A percentile compares a stretch with the other conserved stretches of the same genome.
Conservation (phyloP, 2,888 invertebrate species). For the Drosophila demipolita region DNA sequence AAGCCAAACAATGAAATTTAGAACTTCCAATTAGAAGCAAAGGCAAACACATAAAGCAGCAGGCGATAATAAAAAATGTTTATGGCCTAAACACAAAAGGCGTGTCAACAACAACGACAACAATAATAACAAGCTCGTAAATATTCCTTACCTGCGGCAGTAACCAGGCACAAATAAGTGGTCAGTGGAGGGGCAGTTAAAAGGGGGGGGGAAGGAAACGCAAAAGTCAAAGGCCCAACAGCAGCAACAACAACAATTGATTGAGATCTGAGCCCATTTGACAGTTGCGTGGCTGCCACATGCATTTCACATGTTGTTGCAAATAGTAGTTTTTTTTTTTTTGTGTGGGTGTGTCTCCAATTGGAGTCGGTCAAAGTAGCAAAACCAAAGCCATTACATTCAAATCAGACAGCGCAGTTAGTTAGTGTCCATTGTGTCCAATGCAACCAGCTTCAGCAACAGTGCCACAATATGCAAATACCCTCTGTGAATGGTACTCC, state of each 20-base stretch:
- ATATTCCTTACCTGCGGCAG: constrained; percentile 57
- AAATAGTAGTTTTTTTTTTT: constrained; percentile 58
- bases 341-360: constrained; percentile 13
- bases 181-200: constrained; percentile 21
- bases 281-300: constrained; percentile 41
- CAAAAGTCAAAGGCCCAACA: constrained; percentile 55
- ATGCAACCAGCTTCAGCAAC: constrained; percentile 18
- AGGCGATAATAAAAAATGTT: constrained; percentile 69
- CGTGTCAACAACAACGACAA: constrained; percentile 58
- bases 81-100: constrained; percentile 67
- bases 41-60: constrained; percentile 27
- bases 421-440: constrained; percentile 75
- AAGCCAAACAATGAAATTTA: constrained; percentile 81
- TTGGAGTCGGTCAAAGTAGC: constrained; percentile 45
- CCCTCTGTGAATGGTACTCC: neutral
- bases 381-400: constrained; percentile 73
- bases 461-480: constrained; percentile 7
- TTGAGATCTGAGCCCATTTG: constrained; percentile 56
- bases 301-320: constrained; percentile 27
- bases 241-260: constrained; percentile 48
- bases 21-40: constrained; percentile 79
- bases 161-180: constrained; percentile 63
- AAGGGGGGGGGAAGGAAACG: constrained; percentile 10
- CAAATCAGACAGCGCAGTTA: constrained; percentile 76
- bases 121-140: constrained; percentile 75